Evolutionary conservation across 1,140 invertebrate species (phyloP), one percentile per base, ranked within the genome.

Genomic region (Zeugodacus cucurbitae): DNA sequence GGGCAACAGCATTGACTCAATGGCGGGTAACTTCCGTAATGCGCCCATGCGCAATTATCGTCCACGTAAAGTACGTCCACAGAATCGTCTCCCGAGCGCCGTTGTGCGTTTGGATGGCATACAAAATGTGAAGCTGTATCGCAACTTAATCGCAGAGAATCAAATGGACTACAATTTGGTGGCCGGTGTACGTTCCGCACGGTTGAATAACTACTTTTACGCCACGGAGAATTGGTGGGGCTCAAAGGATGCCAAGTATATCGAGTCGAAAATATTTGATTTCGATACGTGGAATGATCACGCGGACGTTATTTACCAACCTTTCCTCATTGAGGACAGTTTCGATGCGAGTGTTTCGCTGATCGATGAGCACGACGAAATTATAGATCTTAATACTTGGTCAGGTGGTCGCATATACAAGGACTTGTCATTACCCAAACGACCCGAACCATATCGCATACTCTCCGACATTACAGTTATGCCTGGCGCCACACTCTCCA

Each of bases 231-330:
- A 99, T 93, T 99, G 97, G 97, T 99, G 99, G 99, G 99, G 98
- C 11, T 96, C 96, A 6, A 94, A 94, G 4, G 95, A 97, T 87
- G 95, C 96, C 62, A 92, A 92, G 8, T 94, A 94, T 54, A 99
- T 99, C 44, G 95, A 96, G 89, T 95, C 96, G 78, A 95, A 96
- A 91, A 99, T 99, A 90, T 99, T 99, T 93, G 99, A 99, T 94
- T 99, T 99, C 94, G 98, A 99, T 93, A 99, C 99, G 92, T 99
- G 99, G 99, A 99, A 99, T 92, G 98, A 98, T 94, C 98, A 98
- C 93, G 98, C 98, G 0, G 96, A 98, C 58, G 98, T 98, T 0
- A 95, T 96, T 29, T 99, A 97, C 93, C 95, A 96, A 88, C 99
- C 98, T 0, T 99, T 96, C 93, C 95, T 99, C 59, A 95, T 96